These are phyloP conservation scores for Blastomussa wellsi DNA, from an alignment of 92 coral and sea anemone species.

Conservation along the genomic window DNA sequence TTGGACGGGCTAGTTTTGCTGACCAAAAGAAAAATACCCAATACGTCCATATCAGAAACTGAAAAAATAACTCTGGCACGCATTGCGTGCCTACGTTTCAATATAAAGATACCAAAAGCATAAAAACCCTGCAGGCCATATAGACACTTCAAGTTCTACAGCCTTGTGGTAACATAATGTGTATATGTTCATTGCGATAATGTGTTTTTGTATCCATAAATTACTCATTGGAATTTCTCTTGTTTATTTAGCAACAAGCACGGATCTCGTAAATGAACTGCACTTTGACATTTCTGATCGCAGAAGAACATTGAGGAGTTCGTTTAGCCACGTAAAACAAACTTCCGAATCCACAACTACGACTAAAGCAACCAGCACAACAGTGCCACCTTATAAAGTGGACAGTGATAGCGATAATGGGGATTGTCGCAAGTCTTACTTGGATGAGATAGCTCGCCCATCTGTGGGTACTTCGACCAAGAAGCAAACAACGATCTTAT, in stretches of 20 bases:
- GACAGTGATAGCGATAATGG: conserved; percentile 40
- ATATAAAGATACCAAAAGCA: too few species aligned
- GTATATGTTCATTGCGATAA: not conserved
- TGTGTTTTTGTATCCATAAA: not conserved
- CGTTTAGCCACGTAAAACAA: not conserved
- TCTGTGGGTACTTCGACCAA: not conserved
- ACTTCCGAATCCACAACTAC: not conserved
- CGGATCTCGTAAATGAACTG: not conserved
- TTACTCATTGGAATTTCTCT: not conserved
- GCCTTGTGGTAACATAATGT: too few species aligned
- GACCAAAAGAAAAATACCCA: too few species aligned
- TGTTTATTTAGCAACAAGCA: not conserved
- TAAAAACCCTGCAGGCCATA: too few species aligned
- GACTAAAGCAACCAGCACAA: not conserved
- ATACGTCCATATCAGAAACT: too few species aligned
- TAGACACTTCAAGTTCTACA: too few species aligned
- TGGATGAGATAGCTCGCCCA: conserved; percentile 2
- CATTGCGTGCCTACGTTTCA: too few species aligned
- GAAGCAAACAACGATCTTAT: not conserved
- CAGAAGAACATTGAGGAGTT: conserved; percentile 21
- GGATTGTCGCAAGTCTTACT: not conserved
- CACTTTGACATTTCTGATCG: not conserved
- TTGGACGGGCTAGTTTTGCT: too few species aligned
- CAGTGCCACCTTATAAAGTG: conserved; percentile 5
- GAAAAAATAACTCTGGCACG: too few species aligned